Conservation (phyloP, 2,888 invertebrate species). For the Melanchra persicariae region DNA sequence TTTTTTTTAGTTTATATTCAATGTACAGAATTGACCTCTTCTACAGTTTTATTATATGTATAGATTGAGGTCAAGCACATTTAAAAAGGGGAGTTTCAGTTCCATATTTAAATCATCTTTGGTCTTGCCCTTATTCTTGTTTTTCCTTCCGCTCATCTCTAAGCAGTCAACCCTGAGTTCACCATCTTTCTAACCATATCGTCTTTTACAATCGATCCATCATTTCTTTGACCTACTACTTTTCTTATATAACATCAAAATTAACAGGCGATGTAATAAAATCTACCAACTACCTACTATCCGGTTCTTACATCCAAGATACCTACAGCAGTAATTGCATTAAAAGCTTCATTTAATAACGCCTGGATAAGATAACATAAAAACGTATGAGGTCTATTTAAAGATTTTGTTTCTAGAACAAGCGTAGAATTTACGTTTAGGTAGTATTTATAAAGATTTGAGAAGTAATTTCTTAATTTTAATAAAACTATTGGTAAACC, state of each 20-base stretch:
- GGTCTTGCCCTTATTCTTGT: background rate
- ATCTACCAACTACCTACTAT: background rate
- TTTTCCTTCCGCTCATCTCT: background rate
- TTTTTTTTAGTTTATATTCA: too few relatives aligned
- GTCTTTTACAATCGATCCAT: background rate
- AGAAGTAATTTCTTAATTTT: background rate
- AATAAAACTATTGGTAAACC: background rate
- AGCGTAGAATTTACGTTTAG: too few relatives aligned
- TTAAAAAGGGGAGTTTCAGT: background rate
- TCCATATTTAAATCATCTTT: background rate
- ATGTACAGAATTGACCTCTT: too few relatives aligned
- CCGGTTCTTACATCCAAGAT: slow-evolving; percentile 10
- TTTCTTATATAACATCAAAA: slow-evolving; percentile 1
- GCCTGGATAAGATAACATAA: slow-evolving; percentile 10
- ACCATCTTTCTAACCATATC: background rate
- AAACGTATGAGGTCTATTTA: slow-evolving; percentile 1
- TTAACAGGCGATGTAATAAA: background rate
- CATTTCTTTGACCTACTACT: background rate
- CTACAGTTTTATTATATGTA: too few relatives aligned
- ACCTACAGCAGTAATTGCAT: slow-evolving; percentile 14
- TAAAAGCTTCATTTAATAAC: slow-evolving; percentile 19
- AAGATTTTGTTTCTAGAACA: background rate
- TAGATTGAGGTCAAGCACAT: background rate
- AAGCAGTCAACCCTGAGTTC: background rate
- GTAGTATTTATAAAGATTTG: background rate